phyloP scores from a whole-genome alignment of 1,140 invertebrate genomes.

The Zaprionus tsacasi region DNA sequence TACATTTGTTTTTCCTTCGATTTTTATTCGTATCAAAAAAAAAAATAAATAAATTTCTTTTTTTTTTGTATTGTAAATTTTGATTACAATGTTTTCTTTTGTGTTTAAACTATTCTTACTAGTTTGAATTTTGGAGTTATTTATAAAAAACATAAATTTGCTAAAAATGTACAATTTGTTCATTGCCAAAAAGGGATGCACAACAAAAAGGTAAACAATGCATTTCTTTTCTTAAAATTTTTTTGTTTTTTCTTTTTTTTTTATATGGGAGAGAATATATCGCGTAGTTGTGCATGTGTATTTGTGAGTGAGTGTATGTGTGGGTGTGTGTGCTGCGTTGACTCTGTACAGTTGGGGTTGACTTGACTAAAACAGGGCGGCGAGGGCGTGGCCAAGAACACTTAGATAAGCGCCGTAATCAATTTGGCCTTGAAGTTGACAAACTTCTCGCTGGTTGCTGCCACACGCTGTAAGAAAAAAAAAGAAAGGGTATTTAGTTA shows the following conservation, averaged over 20 bases:
- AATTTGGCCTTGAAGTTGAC: constrained; percentile 95
- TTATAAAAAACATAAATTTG: constrained; percentile 51
- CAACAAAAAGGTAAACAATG: constrained; percentile 37
- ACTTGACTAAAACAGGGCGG: constrained; percentile 70
- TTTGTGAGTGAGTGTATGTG: constrained; percentile 13
- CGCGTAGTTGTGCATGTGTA: constrained; percentile 24
- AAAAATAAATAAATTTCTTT: constrained; percentile 64
- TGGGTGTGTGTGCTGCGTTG: constrained; percentile 42
- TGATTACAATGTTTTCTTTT: constrained; percentile 50
- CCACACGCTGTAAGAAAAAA: constrained; percentile 87
- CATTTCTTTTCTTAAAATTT: constrained; percentile 22
- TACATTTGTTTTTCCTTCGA: constrained; percentile 15
- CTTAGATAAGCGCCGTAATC: constrained; percentile 93
- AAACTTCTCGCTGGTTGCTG: constrained; percentile 93
- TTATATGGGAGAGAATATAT: constrained; percentile 41
- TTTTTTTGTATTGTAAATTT: constrained; percentile 53
- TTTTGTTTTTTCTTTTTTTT: constrained; percentile 9
- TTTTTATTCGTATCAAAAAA: constrained; percentile 40
- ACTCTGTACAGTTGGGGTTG: constrained; percentile 68
- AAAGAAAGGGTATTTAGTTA: constrained; percentile 21
- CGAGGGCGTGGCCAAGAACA: constrained; percentile 44
- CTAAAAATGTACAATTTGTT: constrained; percentile 47
- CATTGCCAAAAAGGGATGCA: constrained; percentile 45
- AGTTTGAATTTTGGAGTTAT: constrained; percentile 27
- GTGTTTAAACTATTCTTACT: constrained; percentile 39